Evolutionary conservation across 2,797 vertebrate species (phyloP), one percentile per base, ranked within the genome.

Genomic region (Acipenser ruthenus): DNA sequence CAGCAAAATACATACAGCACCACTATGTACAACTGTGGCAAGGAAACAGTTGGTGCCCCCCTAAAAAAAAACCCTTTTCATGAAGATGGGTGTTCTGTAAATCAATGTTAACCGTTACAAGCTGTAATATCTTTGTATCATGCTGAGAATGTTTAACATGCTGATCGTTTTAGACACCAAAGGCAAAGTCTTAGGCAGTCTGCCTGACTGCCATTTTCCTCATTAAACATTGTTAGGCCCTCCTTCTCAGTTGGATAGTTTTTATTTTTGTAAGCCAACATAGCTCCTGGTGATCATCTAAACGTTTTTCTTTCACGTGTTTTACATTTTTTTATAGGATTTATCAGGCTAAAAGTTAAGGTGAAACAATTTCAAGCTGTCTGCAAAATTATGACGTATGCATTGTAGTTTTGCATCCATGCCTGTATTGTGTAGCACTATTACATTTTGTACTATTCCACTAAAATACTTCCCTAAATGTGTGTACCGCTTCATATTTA

Each of bases 131-230:
- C 90, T 88, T 80, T 80, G 80, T 86, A 80, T 85, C 92, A 85
- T 61, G 89, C 92, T 93, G 93, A 88, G 91, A 88, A 82, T 83
- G 88, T 91, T 93, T 89, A 93, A 92, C 86, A 92, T 90, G 87
- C 88, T 89, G 88, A 80, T 79, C 77, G 67, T 77, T 83, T 72
- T 78, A 90, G 88, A 82, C 86, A 90, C 86, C 76, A 83, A 87
- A 91, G 88, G 85, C 80, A 68, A 71, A 82, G 81, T 77, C 78
- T 79, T 74, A 77, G 87, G 81, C 85, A 88, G 86, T 79, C 80
- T 86, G 86, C 75, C 83, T 81, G 83, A 83, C 87, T 91, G 84
- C 82, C 79, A 73, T 80, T 86, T 84, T 87, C 84, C 88, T 93
- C 91, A 93, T 94, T 94, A 95, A 91, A 89, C 71, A 71, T 71